These are phyloP conservation scores for Dendrocincla fuliginosa DNA, from an alignment of 2,797 vertebrate genomes.

Conservation along the genomic window DNA sequence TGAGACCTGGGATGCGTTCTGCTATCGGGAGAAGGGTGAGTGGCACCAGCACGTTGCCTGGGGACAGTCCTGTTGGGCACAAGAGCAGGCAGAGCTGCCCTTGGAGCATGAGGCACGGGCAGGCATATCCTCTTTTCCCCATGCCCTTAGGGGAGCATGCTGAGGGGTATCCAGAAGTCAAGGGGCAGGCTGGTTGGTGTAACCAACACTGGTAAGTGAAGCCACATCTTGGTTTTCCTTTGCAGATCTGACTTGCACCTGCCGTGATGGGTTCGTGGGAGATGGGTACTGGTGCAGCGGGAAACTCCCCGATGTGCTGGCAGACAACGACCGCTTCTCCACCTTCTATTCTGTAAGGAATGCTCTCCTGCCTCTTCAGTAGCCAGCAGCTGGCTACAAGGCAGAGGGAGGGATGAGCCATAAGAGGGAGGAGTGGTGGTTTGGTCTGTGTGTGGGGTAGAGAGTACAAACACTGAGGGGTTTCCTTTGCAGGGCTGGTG, in stretches of 20 bases:
- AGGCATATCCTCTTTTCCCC: neutral
- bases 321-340: slow-evolving; percentile 83
- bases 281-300: slow-evolving; percentile 87
- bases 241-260: slow-evolving; percentile 86
- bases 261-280: slow-evolving; percentile 84
- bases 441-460: rapidly evolving
- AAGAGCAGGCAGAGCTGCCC: neutral
- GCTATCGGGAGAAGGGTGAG: slow-evolving; percentile 87
- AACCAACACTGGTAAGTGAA: neutral
- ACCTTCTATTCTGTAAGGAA: slow-evolving; percentile 87
- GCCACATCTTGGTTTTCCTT: neutral
- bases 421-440: neutral
- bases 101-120: rapidly evolving
- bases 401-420: neutral
- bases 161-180: neutral
- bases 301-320: slow-evolving; percentile 85
- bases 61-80: neutral
- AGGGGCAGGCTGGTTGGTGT: neutral
- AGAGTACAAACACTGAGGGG: neutral
- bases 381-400: neutral
- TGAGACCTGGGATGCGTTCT: slow-evolving; percentile 89
- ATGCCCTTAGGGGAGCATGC: rapidly evolving
- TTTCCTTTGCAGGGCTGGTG: neutral
- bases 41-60: rapidly evolving
- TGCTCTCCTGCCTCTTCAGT: neutral